These are phyloP conservation scores for Piprites chloris DNA, from an alignment of 2,113 vertebrate genomes.

Conservation along the genomic window DNA sequence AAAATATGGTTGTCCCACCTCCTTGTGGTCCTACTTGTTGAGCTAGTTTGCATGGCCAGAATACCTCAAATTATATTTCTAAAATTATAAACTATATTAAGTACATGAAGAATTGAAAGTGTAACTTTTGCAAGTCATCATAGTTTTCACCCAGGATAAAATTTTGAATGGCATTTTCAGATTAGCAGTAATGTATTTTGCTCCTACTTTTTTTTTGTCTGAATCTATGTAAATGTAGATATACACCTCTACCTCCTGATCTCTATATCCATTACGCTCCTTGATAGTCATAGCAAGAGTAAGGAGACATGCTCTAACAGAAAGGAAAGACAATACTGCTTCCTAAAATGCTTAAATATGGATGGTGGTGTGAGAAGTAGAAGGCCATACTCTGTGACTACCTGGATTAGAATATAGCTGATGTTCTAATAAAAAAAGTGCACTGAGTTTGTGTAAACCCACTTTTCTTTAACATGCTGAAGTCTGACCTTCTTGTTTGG, in stretches of 20 bases:
- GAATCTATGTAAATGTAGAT: neutral
- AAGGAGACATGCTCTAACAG: neutral
- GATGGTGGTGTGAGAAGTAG: neutral
- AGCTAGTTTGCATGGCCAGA: neutral
- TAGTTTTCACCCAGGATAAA: neutral
- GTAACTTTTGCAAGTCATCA: neutral
- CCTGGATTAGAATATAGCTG: neutral
- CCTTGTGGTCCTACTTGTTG: neutral
- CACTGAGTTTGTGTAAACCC: neutral
- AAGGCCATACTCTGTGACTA: neutral
- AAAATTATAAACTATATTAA: neutral
- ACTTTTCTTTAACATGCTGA: neutral
- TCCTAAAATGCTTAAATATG: neutral
- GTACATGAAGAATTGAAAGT: neutral
- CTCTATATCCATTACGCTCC: neutral
- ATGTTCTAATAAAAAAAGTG: neutral
- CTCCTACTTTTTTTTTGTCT: neutral
- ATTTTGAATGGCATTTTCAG: neutral
- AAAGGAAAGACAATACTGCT: neutral
- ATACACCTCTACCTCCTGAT: neutral
- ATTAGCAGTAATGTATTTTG: neutral
- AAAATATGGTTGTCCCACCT: neutral
- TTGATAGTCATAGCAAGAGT: neutral
- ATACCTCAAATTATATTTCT: neutral
- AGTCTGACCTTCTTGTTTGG: neutral